Conservation (phyloP, 1,140 invertebrate species). For the Trichonephila clavata region DNA sequence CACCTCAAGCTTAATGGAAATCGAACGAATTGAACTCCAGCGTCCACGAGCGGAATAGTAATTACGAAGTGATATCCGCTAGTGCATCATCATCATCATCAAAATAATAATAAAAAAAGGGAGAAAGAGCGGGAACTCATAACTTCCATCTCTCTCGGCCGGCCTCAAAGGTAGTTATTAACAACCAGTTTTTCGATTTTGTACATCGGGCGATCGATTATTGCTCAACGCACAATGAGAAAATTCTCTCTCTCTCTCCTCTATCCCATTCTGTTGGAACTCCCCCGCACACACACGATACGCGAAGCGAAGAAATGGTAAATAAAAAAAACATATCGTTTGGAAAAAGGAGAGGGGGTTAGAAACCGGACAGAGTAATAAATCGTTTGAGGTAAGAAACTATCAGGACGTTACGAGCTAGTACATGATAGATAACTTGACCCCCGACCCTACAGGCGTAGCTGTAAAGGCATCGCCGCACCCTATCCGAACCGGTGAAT, state of each 20-base stretch:
- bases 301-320: constrained; percentile 41
- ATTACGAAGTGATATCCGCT: constrained; percentile 71
- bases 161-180: constrained; percentile 72
- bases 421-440: constrained; percentile 76
- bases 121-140: constrained; percentile 19
- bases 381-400: constrained; percentile 75
- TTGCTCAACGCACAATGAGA: constrained; percentile 74
- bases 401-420: constrained; percentile 73
- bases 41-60: constrained; percentile 54
- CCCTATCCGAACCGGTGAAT: constrained; percentile 74
- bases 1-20: constrained; percentile 68
- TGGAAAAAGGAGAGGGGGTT: constrained; percentile 32
- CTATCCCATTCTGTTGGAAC: constrained; percentile 47
- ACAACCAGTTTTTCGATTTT: constrained; percentile 77
- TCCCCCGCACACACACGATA: constrained; percentile 73
- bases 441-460: constrained; percentile 71
- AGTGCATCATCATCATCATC: constrained; percentile 63
- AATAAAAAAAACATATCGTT: constrained; percentile 44
- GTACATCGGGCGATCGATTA: constrained; percentile 73
- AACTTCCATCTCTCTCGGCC: constrained; percentile 38
- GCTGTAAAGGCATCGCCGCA: constrained; percentile 73
- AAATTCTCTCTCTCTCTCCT: too few species aligned
- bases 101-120: constrained; percentile 31
- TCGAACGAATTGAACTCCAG: constrained; percentile 73
- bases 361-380: constrained; percentile 74